Evolutionary conservation across 2,888 invertebrate species (phyloP), one percentile per base, ranked within the genome.

Genomic region (Halocaridina rubra): DNA sequence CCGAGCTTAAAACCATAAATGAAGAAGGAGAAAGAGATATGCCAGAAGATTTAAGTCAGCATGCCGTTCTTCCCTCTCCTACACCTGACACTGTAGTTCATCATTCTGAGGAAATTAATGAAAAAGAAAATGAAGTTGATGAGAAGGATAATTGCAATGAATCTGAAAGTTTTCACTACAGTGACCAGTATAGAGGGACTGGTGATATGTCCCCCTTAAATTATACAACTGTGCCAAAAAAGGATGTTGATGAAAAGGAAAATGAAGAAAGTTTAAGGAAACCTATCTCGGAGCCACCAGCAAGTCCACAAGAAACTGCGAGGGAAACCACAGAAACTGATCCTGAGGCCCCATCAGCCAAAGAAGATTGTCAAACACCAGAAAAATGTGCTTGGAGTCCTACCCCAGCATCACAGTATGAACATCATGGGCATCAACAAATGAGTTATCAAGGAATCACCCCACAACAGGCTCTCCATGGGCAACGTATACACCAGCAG

Each of bases 31-130:
- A 30, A n/a, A 29, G 69, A 27, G 82, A 82, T 71, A 27, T 82
- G 71, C 82, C 82, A 22, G 82, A 82, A 39, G 82, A 82, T 59
- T 61, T 82, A 27, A 77, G 76, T 13, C 82, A 77, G 27, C 53
- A 77, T 33, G 71, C 46, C 4, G 53, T 3, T 13, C 24, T 32
- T 7, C 33, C 71, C 33, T 77, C 82, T 29, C 77, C 78, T n/a
- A 8, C 46, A 8, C 22, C 74, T 7, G 24, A 33, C 46, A 3
- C 39, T 22, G n/a, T 39, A 24, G 24, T 16, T 4, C 24, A 4
- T n/a, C 30, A 46, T 16, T 39, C 77, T n/a, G 33, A 75, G n/a
- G 67, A 61, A 19, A n/a, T 30, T 30, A 61, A 32, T 0, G 74
- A 74, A 29, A 57, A 75, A 61, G 53, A 53, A 4, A 53, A 53